Base-by-base conservation (phyloP, 2,888 invertebrate genomes). In the Heteromyza rotundicornis region DNA sequence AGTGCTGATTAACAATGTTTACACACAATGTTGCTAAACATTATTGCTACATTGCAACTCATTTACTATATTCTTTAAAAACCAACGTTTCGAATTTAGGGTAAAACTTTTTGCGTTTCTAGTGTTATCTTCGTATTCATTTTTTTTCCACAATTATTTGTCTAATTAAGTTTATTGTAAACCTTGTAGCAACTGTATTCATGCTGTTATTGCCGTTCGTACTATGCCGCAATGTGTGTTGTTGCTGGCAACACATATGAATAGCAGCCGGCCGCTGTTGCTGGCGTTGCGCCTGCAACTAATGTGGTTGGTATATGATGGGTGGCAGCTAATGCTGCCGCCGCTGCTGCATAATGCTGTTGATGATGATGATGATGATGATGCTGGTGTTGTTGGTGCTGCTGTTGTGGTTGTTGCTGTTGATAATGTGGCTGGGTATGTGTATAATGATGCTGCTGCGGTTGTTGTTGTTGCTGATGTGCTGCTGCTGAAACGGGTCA, bases 191-290 rank as follows among this genome's bases (percentile, higher is more conserved):
- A 40, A 1, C 16, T 32, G 36, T 8, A 12, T n/a, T n/a, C n/a
- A n/a, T n/a, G n/a, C n/a, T n/a, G n/a, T n/a, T n/a, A 35, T 32
- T 35, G 56, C 24, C 51, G 50, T 54, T 66, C 72, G 68, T 76
- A 73, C 76, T 77, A 77, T 74, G 81, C 82, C 59, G 80, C 77
- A 67, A 81, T 80, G 65, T 82, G 81, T 58, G 81, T 75, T 67
- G 80, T 74, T 67, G 81, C 75, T 62, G 81, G 82, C 77, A 82
- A 67, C 70, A 82, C 74, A 64, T 82, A 82, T 58, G 82, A 80
- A 63, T 81, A 81, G 65, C 80, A 70, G 66, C 80, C 76, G 60
- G 70, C 66, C 55, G 73, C 70, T 66, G 75, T 66, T 70, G 75
- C 67, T 65, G 75, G 59, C 59, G 70, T 63, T 59, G 76, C 73